These are phyloP conservation scores for Cariama cristata DNA, from an alignment of 2,113 vertebrate genomes.

Conservation along the genomic window DNA sequence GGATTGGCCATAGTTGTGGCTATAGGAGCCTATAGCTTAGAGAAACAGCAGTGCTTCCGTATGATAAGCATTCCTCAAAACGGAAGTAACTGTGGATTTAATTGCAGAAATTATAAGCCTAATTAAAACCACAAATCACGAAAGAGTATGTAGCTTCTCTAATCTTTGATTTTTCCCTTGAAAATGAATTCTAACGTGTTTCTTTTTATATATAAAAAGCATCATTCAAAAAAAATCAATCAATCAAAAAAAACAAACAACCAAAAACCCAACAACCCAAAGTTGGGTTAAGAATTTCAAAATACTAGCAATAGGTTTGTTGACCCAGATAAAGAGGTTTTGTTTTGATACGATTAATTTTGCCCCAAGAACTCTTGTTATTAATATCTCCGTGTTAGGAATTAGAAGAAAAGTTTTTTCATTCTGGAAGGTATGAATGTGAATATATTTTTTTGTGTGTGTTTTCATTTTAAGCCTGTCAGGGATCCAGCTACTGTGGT, in stretches of 20 bases:
- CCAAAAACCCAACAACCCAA: not conserved
- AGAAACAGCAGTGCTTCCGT: not conserved
- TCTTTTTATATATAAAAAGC: not conserved
- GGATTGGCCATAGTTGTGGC: not conserved
- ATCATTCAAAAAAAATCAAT: not conserved
- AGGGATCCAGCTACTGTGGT: not conserved
- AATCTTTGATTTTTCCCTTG: not conserved
- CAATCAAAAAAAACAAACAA: too few species aligned
- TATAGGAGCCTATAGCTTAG: not conserved
- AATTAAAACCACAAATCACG: conserved; percentile 27
- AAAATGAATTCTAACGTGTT: not conserved
- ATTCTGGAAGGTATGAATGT: not conserved
- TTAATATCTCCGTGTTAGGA: not conserved
- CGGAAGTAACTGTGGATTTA: not conserved
- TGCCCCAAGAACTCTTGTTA: not conserved
- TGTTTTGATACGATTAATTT: not conserved
- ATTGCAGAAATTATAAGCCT: conserved; percentile 3
- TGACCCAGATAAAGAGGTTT: not conserved
- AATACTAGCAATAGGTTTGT: not conserved
- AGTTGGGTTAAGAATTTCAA: not conserved
- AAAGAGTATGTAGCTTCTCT: not conserved
- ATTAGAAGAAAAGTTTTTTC: not conserved
- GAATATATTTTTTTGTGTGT: not conserved
- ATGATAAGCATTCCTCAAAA: not conserved
- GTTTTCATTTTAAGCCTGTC: not conserved